These are phyloP conservation scores for Pyrgilauda ruficollis DNA, from an alignment of 2,113 vertebrate genomes.

Conservation along the genomic window DNA sequence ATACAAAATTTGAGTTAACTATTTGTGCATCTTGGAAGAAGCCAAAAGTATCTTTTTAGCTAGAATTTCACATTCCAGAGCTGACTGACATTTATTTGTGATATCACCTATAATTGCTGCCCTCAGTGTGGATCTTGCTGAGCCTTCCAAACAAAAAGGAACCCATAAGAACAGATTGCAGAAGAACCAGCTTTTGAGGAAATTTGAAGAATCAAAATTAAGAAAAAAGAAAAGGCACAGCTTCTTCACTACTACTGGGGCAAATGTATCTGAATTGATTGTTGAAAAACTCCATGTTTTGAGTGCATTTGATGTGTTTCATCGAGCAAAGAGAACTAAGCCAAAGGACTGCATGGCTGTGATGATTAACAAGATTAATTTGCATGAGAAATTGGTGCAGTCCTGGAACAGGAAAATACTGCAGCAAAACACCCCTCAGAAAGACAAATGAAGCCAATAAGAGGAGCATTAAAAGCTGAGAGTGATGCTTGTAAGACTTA, in stretches of 20 bases:
- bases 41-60: neutral
- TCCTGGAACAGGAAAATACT: neutral
- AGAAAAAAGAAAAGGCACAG: neutral
- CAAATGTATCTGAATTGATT: neutral
- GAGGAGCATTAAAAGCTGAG: neutral
- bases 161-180: rapidly evolving
- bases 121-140: neutral
- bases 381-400: neutral
- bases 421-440: neutral
- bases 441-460: conserved; percentile 21
- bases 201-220: neutral
- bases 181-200: neutral
- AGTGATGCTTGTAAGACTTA: neutral
- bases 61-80: neutral
- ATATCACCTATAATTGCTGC: neutral
- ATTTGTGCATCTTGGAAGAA: neutral
- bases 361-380: conserved; percentile 18
- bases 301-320: neutral
- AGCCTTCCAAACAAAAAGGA: neutral
- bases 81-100: neutral
- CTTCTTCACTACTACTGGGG: neutral
- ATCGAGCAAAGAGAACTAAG: neutral
- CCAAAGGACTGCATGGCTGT: neutral
- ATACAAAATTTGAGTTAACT: neutral
- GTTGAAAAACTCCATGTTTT: neutral